These are phyloP conservation scores for Misgurnus anguillicaudatus DNA, from an alignment of 2,113 vertebrate genomes.

Conservation along the genomic window DNA sequence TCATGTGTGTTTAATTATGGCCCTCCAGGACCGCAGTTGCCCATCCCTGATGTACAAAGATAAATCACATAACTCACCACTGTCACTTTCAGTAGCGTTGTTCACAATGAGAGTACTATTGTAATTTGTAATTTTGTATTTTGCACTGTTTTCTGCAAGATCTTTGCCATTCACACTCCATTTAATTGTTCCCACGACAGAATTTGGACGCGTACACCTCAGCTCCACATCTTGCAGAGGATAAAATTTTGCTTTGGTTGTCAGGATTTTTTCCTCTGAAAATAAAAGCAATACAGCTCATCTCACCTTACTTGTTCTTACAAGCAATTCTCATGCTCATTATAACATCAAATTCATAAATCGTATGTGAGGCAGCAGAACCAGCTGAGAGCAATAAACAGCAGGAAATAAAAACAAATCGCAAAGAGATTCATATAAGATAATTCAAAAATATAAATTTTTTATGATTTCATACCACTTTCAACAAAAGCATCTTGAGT, in stretches of 20 bases:
- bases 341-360: too few species aligned
- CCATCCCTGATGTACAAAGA: too few species aligned
- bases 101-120: slow-evolving; percentile 43
- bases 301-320: too few species aligned
- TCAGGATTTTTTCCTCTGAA: not conserved
- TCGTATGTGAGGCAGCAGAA: too few species aligned
- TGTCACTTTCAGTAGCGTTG: slow-evolving; percentile 36
- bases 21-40: too few species aligned
- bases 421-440: not conserved
- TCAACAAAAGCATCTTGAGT: slow-evolving; percentile 27
- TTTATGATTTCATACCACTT: slow-evolving; percentile 18
- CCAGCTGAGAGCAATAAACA: too few species aligned
- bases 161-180: slow-evolving; percentile 56
- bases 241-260: not conserved
- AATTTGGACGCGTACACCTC: not conserved
- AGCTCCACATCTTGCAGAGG: slow-evolving; percentile 36
- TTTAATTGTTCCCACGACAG: not conserved
- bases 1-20: too few species aligned
- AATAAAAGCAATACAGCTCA: not conserved
- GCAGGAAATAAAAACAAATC: too few species aligned
- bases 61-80: slow-evolving; percentile 67
- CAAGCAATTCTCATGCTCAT: too few species aligned
- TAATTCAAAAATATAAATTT: not conserved
- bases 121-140: not conserved
- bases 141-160: fast-evolving